phyloP scores from a whole-genome alignment of 2,888 invertebrate genomes.

The Dromius quadrimaculatus region DNA sequence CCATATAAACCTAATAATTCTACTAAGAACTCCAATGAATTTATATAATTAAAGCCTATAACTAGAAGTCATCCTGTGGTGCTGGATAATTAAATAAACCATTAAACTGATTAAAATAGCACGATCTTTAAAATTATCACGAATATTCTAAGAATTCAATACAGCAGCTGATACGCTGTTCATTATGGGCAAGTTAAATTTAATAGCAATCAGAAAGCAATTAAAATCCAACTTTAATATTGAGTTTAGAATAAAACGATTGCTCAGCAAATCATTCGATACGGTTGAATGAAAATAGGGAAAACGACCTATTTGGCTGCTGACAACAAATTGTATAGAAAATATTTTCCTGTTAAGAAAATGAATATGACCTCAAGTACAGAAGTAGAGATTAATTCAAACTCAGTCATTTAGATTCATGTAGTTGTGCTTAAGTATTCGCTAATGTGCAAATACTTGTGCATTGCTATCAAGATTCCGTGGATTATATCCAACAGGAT shows the following conservation, averaged over 20 bases:
- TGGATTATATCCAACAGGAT: too few species aligned
- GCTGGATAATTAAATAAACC: slow-evolving; percentile 14
- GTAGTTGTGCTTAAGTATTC: neutral
- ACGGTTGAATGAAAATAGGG: slow-evolving; percentile 4
- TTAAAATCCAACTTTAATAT: slow-evolving; percentile 24
- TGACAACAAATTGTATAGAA: slow-evolving; percentile 3
- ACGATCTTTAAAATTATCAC: slow-evolving; percentile 18
- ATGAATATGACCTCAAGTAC: neutral
- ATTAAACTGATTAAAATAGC: neutral
- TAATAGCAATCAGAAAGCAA: slow-evolving; percentile 26
- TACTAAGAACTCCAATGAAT: slow-evolving; percentile 1
- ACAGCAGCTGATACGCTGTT: slow-evolving; percentile 13
- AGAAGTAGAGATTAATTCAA: neutral
- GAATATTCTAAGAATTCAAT: neutral
- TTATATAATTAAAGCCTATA: slow-evolving; percentile 7
- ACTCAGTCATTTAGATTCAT: neutral
- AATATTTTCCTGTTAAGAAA: neutral
- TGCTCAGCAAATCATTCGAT: slow-evolving; percentile 7
- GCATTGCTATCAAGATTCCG: neutral
- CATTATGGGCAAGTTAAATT: slow-evolving; percentile 24
- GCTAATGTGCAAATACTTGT: neutral
- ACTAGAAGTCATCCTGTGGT: slow-evolving; percentile 6
- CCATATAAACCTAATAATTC: slow-evolving; percentile 22
- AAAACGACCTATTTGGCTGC: neutral
- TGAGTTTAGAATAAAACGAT: slow-evolving; percentile 15